phyloP scores from a whole-genome alignment of 1,140 invertebrate genomes.

The Nautilus pompilius region DNA sequence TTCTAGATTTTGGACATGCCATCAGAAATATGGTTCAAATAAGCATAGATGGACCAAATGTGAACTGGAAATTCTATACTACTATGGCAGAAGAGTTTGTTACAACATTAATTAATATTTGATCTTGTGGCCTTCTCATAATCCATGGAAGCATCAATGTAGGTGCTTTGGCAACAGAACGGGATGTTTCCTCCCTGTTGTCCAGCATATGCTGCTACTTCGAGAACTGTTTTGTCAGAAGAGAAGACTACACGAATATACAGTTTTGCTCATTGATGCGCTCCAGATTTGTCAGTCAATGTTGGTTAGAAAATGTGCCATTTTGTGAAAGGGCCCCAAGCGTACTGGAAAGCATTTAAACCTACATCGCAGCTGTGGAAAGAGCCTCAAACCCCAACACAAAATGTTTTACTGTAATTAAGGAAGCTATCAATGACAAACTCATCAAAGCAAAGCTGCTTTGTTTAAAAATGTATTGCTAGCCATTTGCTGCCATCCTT shows the following conservation, averaged over 20 bases:
- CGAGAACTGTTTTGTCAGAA: conserved; percentile 11
- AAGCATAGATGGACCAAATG: conserved; percentile 29
- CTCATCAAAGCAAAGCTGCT: conserved; percentile 1
- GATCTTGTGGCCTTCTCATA: conserved; percentile 6
- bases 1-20: no score
- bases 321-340: conserved; percentile 7
- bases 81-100: conserved; percentile 3
- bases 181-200: conserved; percentile 9
- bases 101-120: no score
- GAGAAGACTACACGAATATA: conserved; percentile 17
- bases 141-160: conserved; percentile 18
- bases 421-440: not conserved
- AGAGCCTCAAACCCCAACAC: no score
- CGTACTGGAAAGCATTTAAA: not conserved
- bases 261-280: conserved; percentile 7
- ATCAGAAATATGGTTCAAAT: no score
- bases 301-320: conserved; percentile 16
- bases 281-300: no score
- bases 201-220: conserved; percentile 10
- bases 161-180: conserved; percentile 8
- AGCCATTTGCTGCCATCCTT: conserved; percentile 13
- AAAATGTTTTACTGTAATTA: no score
- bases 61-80: conserved; percentile 20
- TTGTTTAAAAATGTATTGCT: no score
- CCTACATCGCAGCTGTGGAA: no score